Evolutionary conservation across 2,888 invertebrate species (phyloP), one percentile per base, ranked within the genome.

Genomic region (Diarsia dahlii): DNA sequence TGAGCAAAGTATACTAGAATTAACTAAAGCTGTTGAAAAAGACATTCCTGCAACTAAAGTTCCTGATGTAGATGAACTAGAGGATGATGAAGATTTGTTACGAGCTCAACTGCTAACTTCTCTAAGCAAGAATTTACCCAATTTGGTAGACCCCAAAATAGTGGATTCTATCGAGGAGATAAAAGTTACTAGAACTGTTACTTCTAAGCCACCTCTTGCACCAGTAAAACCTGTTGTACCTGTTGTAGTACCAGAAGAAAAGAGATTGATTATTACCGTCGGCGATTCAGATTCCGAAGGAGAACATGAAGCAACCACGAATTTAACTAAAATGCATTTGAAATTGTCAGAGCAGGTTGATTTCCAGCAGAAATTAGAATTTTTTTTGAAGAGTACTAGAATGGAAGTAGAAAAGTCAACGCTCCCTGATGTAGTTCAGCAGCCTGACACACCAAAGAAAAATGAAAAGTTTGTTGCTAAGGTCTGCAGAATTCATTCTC

Each of bases 21-120:
- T 67, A n/a, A 64, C 50, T 13, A 71, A 76, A 60, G 28, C 65
- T 68, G 52, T 63, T 76, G 82, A 83, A 71, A 81, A 78, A 78
- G 66, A 76, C 45, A 81, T 82, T 77, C 78, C 81, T 64, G 77
- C 80, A 65, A 62, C 75, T 68, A 87, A 85, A 74, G 80, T 74
- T 77, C 62, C 71, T 50, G 77, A 92, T 77, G 92, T 93, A 76
- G 95, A 95, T 83, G 95, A 96, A 84, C 85, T 96, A 76, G 97
- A 97, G 69, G 97, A 97, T 87, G 97, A 97, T 90, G 97, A 97
- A 90, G 97, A 97, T 91, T 94, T 97, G 70, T 93, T 97, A 80
- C 92, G 97, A 81, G 97, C 97, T 52, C 96, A 97, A 91, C 90
- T 97, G 73, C 92, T 97, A 83, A 97, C 97, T 70, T 97, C 97